Evolutionary conservation across 2,797 vertebrate genomes (phyloP), one percentile per base, ranked within the genome.

Genomic region (Brachyalestes nurse): DNA sequence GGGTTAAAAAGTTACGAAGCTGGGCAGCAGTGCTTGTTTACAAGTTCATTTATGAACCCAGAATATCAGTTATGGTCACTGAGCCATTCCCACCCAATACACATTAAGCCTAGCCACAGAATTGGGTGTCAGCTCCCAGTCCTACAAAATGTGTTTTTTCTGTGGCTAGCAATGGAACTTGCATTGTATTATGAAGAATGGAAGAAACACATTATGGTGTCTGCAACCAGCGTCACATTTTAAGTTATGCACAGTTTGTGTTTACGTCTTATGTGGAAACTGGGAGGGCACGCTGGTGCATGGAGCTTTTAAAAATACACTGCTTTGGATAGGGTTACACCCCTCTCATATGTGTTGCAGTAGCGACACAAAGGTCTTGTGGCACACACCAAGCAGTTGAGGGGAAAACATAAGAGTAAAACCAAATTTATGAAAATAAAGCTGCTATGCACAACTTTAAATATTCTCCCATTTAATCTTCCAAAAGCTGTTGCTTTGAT

Each of bases 291-390:
- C 2, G 13, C n/a, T 72, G 60, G 13, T 70, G 45, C 64, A 61
- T 38, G n/a, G 28, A 47, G 23, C 57, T 71, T 76, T 75, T 81
- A 81, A 70, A 61, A 75, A 76, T 71, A 76, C 51, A 67, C 62
- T 21, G 53, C 55, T 57, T 25, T 87, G 88, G 88, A 90, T 91
- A 88, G 86, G 19, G 21, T 86, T 74, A 74, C 85, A 87, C 91
- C 92, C n/a, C 69, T 34, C 38, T 28, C 34, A 14, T 45, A 34
- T 3, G 38, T 12, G 47, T 19, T 72, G 25, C 69, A 72, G 19
- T 14, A 13, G 38, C n/a, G 13, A 60, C 38, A 61, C n/a, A 74
- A 45, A 74, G 12, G 28, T 38, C 28, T 58, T 72, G 21, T 51
- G 40, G 72, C 40, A 42, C 58, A 57, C 38, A 75, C 7, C 62